Percentiles rank a stretch among this genome's conserved stretches.
phyloP scores from a whole-genome alignment of 2,113 vertebrate genomes.

The Psilopogon haemacephalus region DNA sequence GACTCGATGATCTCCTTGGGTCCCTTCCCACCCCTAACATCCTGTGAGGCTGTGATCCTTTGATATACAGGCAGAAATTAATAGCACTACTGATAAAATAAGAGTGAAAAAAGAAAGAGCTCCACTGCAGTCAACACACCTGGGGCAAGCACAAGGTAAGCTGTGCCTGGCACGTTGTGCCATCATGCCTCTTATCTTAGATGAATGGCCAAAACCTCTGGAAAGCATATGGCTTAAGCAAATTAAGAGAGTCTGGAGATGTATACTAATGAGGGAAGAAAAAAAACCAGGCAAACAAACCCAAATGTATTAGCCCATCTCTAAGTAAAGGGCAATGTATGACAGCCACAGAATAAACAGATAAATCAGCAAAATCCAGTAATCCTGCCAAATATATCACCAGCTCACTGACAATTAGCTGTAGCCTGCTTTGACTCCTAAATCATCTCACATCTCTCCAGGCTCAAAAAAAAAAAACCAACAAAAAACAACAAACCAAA shows the following conservation, averaged over 20 bases:
- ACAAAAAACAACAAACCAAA: no score
- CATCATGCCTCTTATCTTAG: background rate
- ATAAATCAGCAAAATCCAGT: constrained; percentile 55
- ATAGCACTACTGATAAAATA: background rate
- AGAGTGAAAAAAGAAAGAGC: background rate
- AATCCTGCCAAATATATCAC: constrained; percentile 56
- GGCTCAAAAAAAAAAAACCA: no score
- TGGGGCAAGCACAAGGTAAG: background rate
- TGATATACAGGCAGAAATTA: background rate
- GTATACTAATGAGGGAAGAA: constrained; percentile 33
- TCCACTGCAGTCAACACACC: background rate
- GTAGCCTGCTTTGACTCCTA: constrained; percentile 6
- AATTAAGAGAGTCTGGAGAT: constrained; percentile 27
- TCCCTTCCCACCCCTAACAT: no score
- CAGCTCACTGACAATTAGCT: constrained; percentile 24
- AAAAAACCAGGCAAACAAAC: constrained; percentile 38
- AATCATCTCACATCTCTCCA: background rate
- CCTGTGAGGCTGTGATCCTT: no score
- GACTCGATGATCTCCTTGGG: no score
- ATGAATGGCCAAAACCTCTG: constrained; percentile 17
- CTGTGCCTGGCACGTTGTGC: background rate
- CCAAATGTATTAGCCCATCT: constrained; percentile 27
- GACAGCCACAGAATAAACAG: constrained; percentile 60
- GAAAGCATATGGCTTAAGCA: constrained; percentile 47
- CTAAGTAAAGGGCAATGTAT: constrained; percentile 43